Evolutionary conservation across 2,888 invertebrate genomes (phyloP), one percentile per base, ranked within the genome.

Genomic region (Leuctra nigra): DNA sequence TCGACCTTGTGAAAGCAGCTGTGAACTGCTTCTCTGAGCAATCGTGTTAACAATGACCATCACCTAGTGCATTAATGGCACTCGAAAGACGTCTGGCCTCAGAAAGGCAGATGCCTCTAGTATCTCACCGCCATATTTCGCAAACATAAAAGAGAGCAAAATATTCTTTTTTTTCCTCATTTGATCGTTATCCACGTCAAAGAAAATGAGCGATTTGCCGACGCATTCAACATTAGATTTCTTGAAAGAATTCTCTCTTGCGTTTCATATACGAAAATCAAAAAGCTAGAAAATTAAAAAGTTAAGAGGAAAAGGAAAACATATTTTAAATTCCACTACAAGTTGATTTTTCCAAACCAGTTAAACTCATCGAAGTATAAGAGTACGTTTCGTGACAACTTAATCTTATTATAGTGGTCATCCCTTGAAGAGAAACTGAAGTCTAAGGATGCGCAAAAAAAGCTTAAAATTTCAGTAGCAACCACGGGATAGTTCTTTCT

Each of bases 381-480:
- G 35, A 50, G 33, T 50, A 11, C 20, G 18, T 41, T 41, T 41
- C 16, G 41, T 20, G n/a, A 2, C 11, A 35, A 50, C 35, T 50
- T 48, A 50, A 35, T 50, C 50, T 50, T 9, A 33, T 50, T 50
- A 50, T 50, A 20, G 50, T 50, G 50, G 50, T 35, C 35, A 50
- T 33, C 50, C 6, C 44, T 44, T 44, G 44, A 44, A 44, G 44
- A 44, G 20, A 20, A 44, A 44, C 44, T 44, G n/a, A 44, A n/a
- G n/a, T n/a, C n/a, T n/a, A n/a, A n/a, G n/a, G n/a, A n/a, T n/a
- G 44, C 44, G 23, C 20, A 23, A 20, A 44, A 44, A 44, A 44
- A 44, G 44, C 44, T 44, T 44, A 44, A 44, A 44, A 44, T 44
- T 22, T 23, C 44, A 33, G 18, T 13, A 48, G 48, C n/a, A 48